Conservation (phyloP, 2,113 vertebrate genomes). For the Mastomys coucha region DNA sequence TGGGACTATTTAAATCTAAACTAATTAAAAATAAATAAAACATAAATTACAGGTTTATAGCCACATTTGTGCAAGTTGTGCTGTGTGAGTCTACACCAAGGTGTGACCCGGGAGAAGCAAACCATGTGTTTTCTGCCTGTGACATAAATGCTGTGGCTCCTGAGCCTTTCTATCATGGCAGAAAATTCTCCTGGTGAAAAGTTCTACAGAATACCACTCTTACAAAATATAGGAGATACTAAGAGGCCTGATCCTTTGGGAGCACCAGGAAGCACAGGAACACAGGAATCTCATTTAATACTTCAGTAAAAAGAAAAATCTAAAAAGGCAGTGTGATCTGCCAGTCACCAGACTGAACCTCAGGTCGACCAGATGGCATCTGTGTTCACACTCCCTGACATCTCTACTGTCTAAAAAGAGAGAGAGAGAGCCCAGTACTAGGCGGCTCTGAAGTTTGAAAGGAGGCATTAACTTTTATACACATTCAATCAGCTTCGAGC, state of each 20-base stretch:
- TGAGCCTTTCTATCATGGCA: not conserved
- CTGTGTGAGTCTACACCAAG: not conserved
- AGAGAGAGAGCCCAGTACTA: not conserved
- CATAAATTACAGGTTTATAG: conserved; percentile 6
- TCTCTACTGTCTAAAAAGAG: not conserved
- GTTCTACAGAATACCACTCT: not conserved
- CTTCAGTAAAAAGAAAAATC: not conserved
- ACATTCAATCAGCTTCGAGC: conserved; percentile 67
- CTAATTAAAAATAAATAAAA: conserved; percentile 28
- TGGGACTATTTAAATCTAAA: not conserved
- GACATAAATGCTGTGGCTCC: not conserved
- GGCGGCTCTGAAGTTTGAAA: conserved; percentile 56
- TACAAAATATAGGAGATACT: not conserved
- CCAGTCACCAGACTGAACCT: not conserved
- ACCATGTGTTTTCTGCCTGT: not conserved
- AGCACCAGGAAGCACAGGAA: conserved; percentile 4
- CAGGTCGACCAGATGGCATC: not conserved
- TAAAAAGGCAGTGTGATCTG: not conserved
- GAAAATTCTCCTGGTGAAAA: not conserved
- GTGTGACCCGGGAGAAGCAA: not conserved
- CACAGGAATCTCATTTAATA: not conserved
- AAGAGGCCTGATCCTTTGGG: not conserved
- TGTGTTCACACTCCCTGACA: not conserved
- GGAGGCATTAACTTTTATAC: conserved; percentile 75
- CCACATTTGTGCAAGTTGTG: not conserved